Evolutionary conservation across 2,113 vertebrate species (phyloP), one percentile per base, ranked within the genome.

Genomic region (Sander vitreus): DNA sequence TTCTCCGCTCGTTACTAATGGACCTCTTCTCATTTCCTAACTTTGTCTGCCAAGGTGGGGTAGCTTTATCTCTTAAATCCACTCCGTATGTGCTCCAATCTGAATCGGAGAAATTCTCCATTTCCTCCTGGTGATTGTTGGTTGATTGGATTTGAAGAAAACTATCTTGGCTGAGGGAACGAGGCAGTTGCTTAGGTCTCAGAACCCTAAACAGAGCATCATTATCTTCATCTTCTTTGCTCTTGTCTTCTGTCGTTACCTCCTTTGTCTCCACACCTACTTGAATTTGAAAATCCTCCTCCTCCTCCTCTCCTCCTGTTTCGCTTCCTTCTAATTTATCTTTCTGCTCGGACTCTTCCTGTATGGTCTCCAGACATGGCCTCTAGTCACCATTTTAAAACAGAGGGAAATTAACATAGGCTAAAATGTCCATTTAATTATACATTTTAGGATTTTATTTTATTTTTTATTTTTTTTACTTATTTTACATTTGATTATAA

Each of bases 301-400:
- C 23, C 1, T 67, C 63, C 39, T 79, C 33, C 27, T 69, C 43
- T 55, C 43, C 83, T 43, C 27, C 55, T 13, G 48, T 77, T 36
- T 33, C 0, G 1, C 54, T 51, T 64, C 13, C 25, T 57, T 50
- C 27, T 0, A 2, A 33, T 72, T 82, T 86, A 57, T 88, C 75
- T 27, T 88, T 83, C 13, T 25, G 13, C 47, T 91, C 87, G 2
- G 84, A 60, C 48, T 88, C 89, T 48, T 93, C 91, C 79, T 83
- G 51, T 65, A 93, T 93, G 30, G 85, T 4, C 74, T 87, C 87
- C 88, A 93, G 67, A 14, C 6, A 1, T 0, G 1, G 27, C 23
- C 58, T 54, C 75, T 86, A 74, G 39, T 57, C 30, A 53, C 25
- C n/a, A 19, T 62, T 60, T 69, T 2, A 62, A 25, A 59, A 21